A percentile compares a stretch with the other conserved stretches of the same genome.
These are phyloP conservation scores for Spinus olivaceus DNA, from an alignment of 2,797 vertebrate species.

Conservation along the genomic window DNA sequence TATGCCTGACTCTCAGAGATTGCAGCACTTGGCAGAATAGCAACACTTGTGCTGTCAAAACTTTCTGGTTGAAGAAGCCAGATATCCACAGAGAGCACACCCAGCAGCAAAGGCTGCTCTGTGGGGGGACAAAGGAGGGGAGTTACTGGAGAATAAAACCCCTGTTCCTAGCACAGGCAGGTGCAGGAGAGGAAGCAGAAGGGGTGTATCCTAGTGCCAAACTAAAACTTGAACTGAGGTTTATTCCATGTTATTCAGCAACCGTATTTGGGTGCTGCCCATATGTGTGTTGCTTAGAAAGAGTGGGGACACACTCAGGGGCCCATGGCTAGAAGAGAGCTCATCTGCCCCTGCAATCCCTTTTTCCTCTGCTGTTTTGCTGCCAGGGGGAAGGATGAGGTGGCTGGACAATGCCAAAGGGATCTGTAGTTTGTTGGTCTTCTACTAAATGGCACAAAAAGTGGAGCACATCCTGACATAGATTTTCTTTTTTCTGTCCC, in stretches of 20 bases:
- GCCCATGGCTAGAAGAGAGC: rapidly evolving
- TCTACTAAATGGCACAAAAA: background rate
- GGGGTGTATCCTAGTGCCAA: background rate
- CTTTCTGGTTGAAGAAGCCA: background rate
- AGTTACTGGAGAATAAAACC: background rate
- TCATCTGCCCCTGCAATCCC: background rate
- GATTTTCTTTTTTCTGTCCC: background rate
- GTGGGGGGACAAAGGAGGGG: background rate
- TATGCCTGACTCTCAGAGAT: background rate
- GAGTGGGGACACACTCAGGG: background rate
- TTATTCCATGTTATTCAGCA: background rate
- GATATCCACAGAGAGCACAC: background rate
- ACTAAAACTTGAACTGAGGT: background rate
- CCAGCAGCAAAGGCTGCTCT: background rate
- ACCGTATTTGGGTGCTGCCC: background rate
- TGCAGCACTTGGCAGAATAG: background rate
- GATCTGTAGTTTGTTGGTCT: background rate
- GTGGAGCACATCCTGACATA: background rate
- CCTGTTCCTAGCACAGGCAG: background rate
- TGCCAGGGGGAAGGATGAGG: background rate
- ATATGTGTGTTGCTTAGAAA: rapidly evolving
- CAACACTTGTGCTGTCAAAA: background rate
- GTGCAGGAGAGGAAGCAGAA: background rate
- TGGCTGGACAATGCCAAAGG: background rate
- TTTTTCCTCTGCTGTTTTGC: background rate